A percentile compares a stretch with the other conserved stretches of the same genome.
Evolutionary conservation across 2,888 invertebrate genomes (phyloP).

Genomic region (Tinea semifulvella): DNA sequence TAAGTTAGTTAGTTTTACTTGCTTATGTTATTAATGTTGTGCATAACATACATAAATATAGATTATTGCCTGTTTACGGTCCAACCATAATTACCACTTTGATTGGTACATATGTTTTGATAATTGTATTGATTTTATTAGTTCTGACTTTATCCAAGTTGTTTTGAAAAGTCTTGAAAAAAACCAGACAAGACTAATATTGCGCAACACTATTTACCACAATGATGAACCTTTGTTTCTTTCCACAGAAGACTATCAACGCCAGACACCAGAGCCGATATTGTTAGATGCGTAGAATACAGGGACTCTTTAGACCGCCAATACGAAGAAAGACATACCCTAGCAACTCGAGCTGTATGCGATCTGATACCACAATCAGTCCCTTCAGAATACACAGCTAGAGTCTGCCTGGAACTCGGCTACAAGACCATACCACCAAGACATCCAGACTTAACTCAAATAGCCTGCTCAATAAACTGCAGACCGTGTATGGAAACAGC

Average conservation of each 20-base stretch:
- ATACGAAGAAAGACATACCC: constrained; percentile 29
- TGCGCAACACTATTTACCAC: too few relatives aligned
- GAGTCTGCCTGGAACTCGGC: constrained; percentile 67
- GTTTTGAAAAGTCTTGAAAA: background rate
- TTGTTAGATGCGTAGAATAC: constrained; percentile 58
- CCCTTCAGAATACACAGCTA: constrained; percentile 41
- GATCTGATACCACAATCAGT: constrained; percentile 44
- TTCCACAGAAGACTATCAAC: constrained; percentile 36
- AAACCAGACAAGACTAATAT: too few relatives aligned
- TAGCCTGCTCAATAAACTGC: constrained; percentile 44
- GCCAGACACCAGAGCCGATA: constrained; percentile 53
- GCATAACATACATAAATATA: too few relatives aligned
- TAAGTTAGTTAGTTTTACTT: too few relatives aligned
- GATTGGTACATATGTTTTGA: too few relatives aligned
- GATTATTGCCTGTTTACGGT: too few relatives aligned
- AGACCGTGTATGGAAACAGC: constrained; percentile 44
- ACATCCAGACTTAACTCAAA: constrained; percentile 27
- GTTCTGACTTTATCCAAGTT: too few relatives aligned
- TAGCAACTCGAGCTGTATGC: constrained; percentile 39
- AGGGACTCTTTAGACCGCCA: constrained; percentile 35
- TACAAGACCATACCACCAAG: constrained; percentile 32
- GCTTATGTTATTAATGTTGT: too few relatives aligned
- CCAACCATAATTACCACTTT: too few relatives aligned
- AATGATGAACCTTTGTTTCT: too few relatives aligned
- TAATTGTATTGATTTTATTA: too few relatives aligned